Conservation (phyloP, 1,140 invertebrate species). For the Drosophila kepulauana region DNA sequence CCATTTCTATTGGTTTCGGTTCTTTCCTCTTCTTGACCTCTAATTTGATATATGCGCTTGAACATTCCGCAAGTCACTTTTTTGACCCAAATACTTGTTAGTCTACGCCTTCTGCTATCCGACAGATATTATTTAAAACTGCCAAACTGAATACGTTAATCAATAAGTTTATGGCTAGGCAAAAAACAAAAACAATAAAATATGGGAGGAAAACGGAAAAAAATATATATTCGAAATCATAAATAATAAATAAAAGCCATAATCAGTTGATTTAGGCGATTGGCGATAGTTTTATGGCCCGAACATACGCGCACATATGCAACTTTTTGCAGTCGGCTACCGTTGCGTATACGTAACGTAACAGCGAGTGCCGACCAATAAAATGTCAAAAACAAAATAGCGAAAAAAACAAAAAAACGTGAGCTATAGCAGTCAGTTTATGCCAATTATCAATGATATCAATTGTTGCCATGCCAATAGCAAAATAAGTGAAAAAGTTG, state of each 20-base stretch:
- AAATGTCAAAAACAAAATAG: not conserved
- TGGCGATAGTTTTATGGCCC: constrained; percentile 19
- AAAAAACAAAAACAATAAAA: not conserved
- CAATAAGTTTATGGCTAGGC: not conserved
- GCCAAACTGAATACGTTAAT: constrained; percentile 3
- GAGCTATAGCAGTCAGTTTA: constrained; percentile 64
- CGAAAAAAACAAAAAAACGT: not conserved
- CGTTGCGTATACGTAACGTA: constrained; percentile 15
- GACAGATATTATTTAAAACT: not conserved
- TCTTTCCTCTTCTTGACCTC: constrained; percentile 10
- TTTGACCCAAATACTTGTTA: constrained; percentile 23
- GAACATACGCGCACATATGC: not conserved
- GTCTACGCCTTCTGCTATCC: constrained; percentile 4
- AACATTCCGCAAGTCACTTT: constrained; percentile 31
- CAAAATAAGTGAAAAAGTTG: not conserved
- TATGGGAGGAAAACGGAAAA: not conserved
- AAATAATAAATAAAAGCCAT: constrained; percentile 15
- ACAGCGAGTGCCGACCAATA: constrained; percentile 4
- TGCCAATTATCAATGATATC: constrained; percentile 71
- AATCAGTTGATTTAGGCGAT: constrained; percentile 8
- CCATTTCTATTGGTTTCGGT: not conserved
- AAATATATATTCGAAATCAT: constrained; percentile 9
- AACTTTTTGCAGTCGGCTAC: constrained; percentile 3
- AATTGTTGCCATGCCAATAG: constrained; percentile 63
- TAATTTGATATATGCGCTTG: constrained; percentile 20